Conservation (phyloP, 2,888 invertebrate species). For the Pterostichus niger region DNA sequence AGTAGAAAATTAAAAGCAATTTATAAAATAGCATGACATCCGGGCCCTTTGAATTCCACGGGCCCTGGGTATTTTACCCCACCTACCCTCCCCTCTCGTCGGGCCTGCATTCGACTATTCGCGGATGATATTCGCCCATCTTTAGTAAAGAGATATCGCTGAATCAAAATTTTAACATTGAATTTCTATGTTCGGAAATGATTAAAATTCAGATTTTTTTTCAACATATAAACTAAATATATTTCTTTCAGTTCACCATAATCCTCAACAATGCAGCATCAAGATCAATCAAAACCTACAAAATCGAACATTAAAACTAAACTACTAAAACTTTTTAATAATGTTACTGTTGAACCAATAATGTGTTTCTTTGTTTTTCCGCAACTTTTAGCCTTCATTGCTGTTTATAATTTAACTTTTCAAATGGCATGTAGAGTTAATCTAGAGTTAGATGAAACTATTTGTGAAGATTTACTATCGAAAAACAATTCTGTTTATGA, state of each 20-base stretch:
- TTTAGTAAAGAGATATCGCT: too few relatives aligned
- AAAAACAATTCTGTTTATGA: slow-evolving; percentile 51
- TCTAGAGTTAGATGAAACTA: slow-evolving; percentile 11
- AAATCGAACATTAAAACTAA: slow-evolving; percentile 29
- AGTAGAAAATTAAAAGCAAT: too few relatives aligned
- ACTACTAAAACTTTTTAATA: slow-evolving; percentile 10
- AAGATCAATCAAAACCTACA: background rate
- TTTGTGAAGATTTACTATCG: slow-evolving; percentile 51
- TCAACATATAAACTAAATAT: too few relatives aligned
- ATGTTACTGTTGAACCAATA: slow-evolving; percentile 56
- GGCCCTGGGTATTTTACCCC: too few relatives aligned
- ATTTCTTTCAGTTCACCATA: background rate
- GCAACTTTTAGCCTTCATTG: slow-evolving; percentile 2
- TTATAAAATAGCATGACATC: too few relatives aligned
- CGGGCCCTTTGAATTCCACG: too few relatives aligned
- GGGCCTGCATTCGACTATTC: too few relatives aligned
- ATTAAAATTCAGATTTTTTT: too few relatives aligned
- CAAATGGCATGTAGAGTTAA: slow-evolving; percentile 59
- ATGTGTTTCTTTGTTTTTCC: slow-evolving; percentile 55
- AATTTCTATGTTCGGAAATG: too few relatives aligned
- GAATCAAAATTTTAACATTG: too few relatives aligned
- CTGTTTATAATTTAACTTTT: slow-evolving; percentile 35
- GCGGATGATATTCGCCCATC: too few relatives aligned
- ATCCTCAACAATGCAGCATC: slow-evolving; percentile 14
- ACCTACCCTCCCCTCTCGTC: too few relatives aligned